A percentile compares a stretch with the other conserved stretches of the same genome.
Conservation (phyloP, 2,113 vertebrate species). For the Dendrocopos noguchii region DNA sequence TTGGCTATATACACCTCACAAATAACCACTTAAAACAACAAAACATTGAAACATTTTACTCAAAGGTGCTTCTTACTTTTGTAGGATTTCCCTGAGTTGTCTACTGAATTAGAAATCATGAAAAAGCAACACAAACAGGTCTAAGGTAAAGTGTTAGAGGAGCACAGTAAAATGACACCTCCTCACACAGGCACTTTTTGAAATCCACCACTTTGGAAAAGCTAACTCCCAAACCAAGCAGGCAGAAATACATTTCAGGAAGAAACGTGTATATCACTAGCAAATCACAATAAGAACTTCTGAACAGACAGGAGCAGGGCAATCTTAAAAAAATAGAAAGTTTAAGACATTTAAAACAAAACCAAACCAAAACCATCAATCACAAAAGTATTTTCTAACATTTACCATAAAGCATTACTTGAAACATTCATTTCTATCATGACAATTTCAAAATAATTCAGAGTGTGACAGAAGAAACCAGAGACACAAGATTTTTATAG, state of each 20-base stretch:
- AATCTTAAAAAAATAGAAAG: accelerated
- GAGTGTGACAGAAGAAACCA: background rate
- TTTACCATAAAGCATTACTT: background rate
- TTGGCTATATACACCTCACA: background rate
- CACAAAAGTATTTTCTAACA: background rate
- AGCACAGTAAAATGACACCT: background rate
- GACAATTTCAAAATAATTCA: background rate
- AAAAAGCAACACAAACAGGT: background rate
- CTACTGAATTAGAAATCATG: background rate
- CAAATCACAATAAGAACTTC: background rate
- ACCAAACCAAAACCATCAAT: too few relatives aligned
- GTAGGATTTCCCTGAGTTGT: background rate
- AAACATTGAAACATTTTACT: background rate
- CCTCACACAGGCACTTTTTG: accelerated
- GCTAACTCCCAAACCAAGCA: background rate
- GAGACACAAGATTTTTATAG: background rate
- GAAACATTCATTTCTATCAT: background rate
- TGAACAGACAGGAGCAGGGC: background rate
- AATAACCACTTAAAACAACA: background rate
- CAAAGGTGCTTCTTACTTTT: background rate
- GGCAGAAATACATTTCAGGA: background rate
- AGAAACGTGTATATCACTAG: background rate
- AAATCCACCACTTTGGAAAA: background rate
- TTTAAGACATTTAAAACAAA: background rate
- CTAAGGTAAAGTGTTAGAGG: background rate